Percentiles rank a stretch among this genome's conserved stretches.
These are phyloP conservation scores for Acanthis flammea DNA, from an alignment of 2,797 vertebrate genomes.

Conservation along the genomic window DNA sequence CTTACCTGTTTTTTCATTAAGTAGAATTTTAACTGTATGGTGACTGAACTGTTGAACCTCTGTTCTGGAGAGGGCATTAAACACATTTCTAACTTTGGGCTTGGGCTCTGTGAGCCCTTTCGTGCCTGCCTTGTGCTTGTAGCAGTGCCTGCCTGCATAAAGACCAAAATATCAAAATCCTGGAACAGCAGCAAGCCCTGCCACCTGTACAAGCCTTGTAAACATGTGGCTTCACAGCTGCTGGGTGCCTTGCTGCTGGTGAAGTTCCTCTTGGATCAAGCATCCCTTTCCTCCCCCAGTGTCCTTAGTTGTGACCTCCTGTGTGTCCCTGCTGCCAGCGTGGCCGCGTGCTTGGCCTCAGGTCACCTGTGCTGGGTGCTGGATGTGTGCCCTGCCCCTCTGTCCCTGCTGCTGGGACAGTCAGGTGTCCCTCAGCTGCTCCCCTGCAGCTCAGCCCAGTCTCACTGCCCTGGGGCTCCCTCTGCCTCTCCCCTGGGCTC, in stretches of 20 bases:
- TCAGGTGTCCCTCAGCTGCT: background rate
- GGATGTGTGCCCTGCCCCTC: background rate
- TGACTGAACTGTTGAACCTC: background rate
- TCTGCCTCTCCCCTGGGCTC: background rate
- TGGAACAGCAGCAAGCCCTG: background rate
- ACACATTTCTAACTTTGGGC: background rate
- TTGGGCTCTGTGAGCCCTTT: background rate
- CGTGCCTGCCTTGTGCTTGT: background rate
- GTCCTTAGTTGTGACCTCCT: background rate
- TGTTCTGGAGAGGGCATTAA: background rate
- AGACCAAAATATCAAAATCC: background rate
- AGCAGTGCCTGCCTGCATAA: background rate
- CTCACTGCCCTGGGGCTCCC: background rate
- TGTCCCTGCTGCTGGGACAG: background rate
- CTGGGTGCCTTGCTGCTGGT: background rate
- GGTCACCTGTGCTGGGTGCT: background rate
- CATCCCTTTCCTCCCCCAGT: background rate
- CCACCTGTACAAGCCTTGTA: background rate
- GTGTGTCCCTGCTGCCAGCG: background rate
- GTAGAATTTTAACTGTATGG: background rate
- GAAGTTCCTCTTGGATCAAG: background rate
- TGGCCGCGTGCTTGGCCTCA: background rate
- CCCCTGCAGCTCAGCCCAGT: background rate
- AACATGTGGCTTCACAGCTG: conserved; percentile 33
- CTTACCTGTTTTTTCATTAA: background rate